Evolutionary conservation across 2,113 vertebrate genomes (phyloP).

Genomic region (Hypocryptadius cinnamomeus): DNA sequence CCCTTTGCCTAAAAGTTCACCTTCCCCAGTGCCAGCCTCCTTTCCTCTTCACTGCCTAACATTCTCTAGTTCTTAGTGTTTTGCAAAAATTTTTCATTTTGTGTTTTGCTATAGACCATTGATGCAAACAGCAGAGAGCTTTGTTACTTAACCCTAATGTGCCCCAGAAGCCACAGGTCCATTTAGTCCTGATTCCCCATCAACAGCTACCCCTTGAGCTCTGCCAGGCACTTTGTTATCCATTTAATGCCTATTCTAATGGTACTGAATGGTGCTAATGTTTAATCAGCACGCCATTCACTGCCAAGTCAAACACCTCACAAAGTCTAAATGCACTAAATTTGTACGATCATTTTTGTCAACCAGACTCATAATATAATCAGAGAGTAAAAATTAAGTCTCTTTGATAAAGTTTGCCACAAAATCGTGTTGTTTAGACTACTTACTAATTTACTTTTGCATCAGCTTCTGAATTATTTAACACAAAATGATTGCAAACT

Average conservation of each 20-base stretch:
- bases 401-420: constrained; percentile 41
- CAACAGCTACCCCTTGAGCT: background rate
- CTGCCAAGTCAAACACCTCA: constrained; percentile 30
- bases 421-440: background rate
- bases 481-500: background rate
- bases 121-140: background rate
- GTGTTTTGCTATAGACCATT: background rate
- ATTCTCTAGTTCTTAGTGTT: background rate
- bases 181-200: background rate
- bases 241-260: background rate
- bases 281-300: constrained; percentile 34
- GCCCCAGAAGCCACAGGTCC: background rate
- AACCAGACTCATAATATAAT: constrained; percentile 25
- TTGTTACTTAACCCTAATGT: background rate
- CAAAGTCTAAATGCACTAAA: background rate
- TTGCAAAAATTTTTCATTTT: background rate
- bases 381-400: constrained; percentile 13
- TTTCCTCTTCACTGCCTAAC: background rate
- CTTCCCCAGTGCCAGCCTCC: background rate
- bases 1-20: background rate
- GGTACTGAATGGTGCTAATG: constrained; percentile 28
- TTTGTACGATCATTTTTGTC: background rate
- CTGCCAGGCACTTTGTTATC: background rate
- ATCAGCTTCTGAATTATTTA: constrained; percentile 41
- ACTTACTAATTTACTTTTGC: constrained; percentile 30